Evolutionary conservation across 2,888 invertebrate species (phyloP), one percentile per base, ranked within the genome.

Genomic region (Hirtodrosophila histrioides): DNA sequence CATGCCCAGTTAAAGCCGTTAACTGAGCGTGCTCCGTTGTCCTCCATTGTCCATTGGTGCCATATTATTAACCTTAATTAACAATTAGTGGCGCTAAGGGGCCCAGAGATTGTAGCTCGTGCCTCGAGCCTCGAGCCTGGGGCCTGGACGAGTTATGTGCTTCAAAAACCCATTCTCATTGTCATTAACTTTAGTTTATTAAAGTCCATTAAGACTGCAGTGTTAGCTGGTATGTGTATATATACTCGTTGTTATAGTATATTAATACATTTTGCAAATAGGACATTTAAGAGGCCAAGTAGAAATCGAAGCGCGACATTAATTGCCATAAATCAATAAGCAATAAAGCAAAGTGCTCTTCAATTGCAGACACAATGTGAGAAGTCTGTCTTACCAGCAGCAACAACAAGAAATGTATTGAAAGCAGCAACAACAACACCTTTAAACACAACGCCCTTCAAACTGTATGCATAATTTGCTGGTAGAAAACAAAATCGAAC

Each of bases 31-130:
- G 23, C 36, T 23, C 29, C 27, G 31, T 50, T 65, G 37, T 58
- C 43, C 48, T 40, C 36, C 56, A 43, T 54, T 50, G 27, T 29
- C 33, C 51, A 58, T 39, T 63, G 54, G 48, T 63, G 69, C 58
- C 56, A 60, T 45, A 73, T 84, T 78, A 87, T 87, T 85, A 85
- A 75, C 82, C 75, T 72, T 78, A 82, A 82, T 87, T 87, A 87
- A 53, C 56, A 56, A 63, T 68, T 75, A 68, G 78, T 75, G 69
- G 40, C 66, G 43, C 64, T 48, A 40, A 31, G 46, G 17, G 50
- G 35, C 36, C 36, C 10, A 49, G 41, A 40, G 23, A 29, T 12
- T 12, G 44, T 11, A 37, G 17, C 17, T 17, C 17, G 17, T 1
- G 17, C 17, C 2, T 17, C 17, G 17, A 17, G 17, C 17, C 17